These are phyloP conservation scores for Psittacara wagleri DNA, from an alignment of 2,113 vertebrate genomes.

Conservation along the genomic window DNA sequence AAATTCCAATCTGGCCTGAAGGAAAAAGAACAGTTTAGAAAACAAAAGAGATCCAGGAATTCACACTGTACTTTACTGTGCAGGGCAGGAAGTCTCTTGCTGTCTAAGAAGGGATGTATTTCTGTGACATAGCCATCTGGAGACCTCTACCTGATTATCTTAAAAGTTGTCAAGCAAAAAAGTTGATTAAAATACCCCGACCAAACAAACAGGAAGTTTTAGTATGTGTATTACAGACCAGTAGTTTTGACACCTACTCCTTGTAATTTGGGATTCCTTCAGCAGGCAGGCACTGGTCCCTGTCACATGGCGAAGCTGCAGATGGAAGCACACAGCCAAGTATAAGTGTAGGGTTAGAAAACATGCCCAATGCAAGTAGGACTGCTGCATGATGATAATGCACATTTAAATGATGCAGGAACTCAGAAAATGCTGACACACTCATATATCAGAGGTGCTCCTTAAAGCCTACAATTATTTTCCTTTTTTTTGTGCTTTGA, in stretches of 20 bases:
- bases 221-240: neutral
- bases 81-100: neutral
- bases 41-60: neutral
- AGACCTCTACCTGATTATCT: neutral
- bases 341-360: neutral
- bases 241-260: conserved; percentile 47
- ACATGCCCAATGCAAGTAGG: neutral
- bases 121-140: neutral
- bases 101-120: neutral
- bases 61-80: neutral
- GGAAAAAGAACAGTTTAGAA: neutral
- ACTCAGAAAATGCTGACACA: neutral
- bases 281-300: conserved; percentile 56
- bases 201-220: neutral
- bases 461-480: neutral
- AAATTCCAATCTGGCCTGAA: neutral
- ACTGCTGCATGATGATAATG: neutral
- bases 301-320: conserved; percentile 53
- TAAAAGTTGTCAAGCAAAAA: neutral
- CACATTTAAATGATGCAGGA: neutral
- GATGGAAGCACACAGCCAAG: conserved; percentile 14
- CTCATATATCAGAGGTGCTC: neutral
- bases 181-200: neutral
- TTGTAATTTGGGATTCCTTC: conserved; percentile 48
- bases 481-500: neutral